A percentile compares a stretch with the other conserved stretches of the same genome.
phyloP scores from a whole-genome alignment of 1,140 invertebrate genomes.

The Helicoverpa zea region DNA sequence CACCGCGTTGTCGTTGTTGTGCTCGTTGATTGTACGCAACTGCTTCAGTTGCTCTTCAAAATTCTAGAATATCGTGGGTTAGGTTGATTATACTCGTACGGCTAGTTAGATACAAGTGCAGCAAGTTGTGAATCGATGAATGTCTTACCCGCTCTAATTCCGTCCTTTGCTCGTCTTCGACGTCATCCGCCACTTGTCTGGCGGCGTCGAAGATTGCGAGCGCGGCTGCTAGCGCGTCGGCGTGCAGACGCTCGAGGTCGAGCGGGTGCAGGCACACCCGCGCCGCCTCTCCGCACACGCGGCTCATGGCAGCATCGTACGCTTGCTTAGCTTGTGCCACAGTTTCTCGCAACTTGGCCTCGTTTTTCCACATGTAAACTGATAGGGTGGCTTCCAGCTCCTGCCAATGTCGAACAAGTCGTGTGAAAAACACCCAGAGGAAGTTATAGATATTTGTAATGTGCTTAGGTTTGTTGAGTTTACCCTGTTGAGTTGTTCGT shows the following conservation, averaged over 20 bases:
- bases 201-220: conserved; percentile 11
- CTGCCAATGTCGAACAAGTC: conserved; percentile 18
- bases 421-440: no score
- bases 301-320: conserved; percentile 15
- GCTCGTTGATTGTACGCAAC: conserved; percentile 8
- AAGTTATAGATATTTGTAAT: no score
- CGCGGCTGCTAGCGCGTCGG: background rate
- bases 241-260: conserved; percentile 4
- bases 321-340: conserved; percentile 11
- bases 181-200: background rate
- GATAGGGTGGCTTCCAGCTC: conserved; percentile 21
- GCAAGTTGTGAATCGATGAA: no score
- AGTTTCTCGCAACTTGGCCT: conserved; percentile 16
- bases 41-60: background rate
- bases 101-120: no score
- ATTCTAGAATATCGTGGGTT: background rate
- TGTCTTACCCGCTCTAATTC: background rate
- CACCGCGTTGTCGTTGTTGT: conserved; percentile 29
- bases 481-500: conserved; percentile 25
- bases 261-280: conserved; percentile 36
- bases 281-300: background rate
- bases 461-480: no score
- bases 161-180: background rate
- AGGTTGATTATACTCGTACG: no score
- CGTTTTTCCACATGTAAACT: conserved; percentile 18